A percentile compares a stretch with the other conserved stretches of the same genome.
These are phyloP conservation scores for Melanostigma gelatinosum DNA, from an alignment of 2,113 vertebrate genomes.

Conservation along the genomic window DNA sequence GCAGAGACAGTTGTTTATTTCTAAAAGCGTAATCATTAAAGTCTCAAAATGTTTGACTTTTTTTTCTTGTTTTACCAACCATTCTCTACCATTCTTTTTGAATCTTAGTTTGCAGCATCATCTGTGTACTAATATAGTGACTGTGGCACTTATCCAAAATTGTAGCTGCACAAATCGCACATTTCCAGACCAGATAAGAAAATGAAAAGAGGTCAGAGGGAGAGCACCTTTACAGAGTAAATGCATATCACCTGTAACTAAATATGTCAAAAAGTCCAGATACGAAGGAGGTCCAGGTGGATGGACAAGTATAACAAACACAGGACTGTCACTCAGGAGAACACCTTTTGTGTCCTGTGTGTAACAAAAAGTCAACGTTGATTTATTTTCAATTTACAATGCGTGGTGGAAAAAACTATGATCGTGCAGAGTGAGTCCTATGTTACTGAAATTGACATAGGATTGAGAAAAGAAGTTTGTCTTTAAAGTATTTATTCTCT, in stretches of 20 bases:
- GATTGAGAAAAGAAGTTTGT: no score
- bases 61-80: neutral
- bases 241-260: neutral
- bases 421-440: no score
- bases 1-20: neutral
- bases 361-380: no score
- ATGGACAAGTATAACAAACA: no score
- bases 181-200: neutral
- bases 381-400: no score
- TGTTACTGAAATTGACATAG: no score
- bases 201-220: neutral
- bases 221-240: neutral
- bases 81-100: neutral
- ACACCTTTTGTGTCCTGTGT: no score
- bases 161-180: neutral
- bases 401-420: no score
- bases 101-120: neutral
- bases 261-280: neutral
- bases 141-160: neutral
- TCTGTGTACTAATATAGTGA: neutral
- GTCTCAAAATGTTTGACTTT: neutral
- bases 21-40: slow-evolving; percentile 1
- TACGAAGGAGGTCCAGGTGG: no score
- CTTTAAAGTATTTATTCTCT: no score
- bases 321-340: no score